phyloP scores from a whole-genome alignment of 2,113 vertebrate genomes.

The Cottus gobio region DNA sequence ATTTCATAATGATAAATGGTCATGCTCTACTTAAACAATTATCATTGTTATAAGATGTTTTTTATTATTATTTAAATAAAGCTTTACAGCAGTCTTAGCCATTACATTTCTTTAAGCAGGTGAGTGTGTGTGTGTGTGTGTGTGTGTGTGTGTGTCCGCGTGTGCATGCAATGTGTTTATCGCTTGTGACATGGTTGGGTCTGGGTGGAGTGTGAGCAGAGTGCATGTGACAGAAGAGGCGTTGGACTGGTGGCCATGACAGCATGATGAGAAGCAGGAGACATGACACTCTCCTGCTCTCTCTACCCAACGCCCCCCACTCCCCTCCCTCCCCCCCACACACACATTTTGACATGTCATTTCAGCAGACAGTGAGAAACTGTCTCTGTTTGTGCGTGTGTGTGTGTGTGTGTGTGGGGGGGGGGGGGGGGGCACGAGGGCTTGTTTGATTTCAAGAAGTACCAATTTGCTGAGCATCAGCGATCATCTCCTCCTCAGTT shows the following conservation, averaged over 20 bases:
- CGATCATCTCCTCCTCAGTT: conserved; percentile 10
- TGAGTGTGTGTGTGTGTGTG: conserved; percentile 26
- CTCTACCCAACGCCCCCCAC: background rate
- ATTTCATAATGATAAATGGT: background rate
- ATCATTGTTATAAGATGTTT: background rate
- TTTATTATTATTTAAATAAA: background rate
- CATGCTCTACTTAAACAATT: background rate
- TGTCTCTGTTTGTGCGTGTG: conserved; percentile 15
- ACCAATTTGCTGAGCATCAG: conserved; percentile 34
- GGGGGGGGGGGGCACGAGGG: background rate
- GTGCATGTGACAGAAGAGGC: conserved; percentile 79
- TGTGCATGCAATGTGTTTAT: conserved; percentile 85
- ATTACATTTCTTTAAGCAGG: conserved; percentile 10
- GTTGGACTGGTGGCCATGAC: conserved; percentile 74
- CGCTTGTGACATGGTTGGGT: conserved; percentile 84
- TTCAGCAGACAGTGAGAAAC: conserved; percentile 58
- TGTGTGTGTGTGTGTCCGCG: conserved; percentile 18
- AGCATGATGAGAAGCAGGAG: conserved; percentile 86
- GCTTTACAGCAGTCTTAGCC: no score
- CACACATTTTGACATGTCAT: conserved; percentile 52
- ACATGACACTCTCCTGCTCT: conserved; percentile 62
- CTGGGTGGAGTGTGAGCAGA: conserved; percentile 76
- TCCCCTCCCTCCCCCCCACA: background rate
- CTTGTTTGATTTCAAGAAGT: conserved; percentile 21
- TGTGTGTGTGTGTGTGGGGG: conserved; percentile 21